A percentile compares a stretch with the other conserved stretches of the same genome.
Conservation (phyloP, 1,140 invertebrate genomes). For the Atopsyche davidsoni region DNA sequence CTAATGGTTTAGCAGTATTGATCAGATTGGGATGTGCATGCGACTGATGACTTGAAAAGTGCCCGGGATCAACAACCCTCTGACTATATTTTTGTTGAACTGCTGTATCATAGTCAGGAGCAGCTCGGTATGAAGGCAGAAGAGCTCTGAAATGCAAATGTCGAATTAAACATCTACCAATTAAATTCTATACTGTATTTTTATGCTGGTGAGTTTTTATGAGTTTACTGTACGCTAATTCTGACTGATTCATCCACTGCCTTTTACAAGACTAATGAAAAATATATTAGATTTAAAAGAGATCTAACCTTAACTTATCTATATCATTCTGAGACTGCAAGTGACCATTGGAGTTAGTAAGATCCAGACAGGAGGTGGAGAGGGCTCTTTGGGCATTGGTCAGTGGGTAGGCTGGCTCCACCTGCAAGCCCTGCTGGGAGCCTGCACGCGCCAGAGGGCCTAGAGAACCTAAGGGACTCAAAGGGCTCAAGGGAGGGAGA, state of each 20-base stretch:
- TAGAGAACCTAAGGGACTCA: no score
- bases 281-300: no score
- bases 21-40: constrained; percentile 34
- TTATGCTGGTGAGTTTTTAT: no score
- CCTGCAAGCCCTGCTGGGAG: constrained; percentile 28
- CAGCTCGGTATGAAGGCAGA: constrained; percentile 82
- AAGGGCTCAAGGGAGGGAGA: neutral
- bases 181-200: no score
- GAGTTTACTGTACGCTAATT: no score
- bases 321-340: constrained; percentile 31
- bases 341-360: constrained; percentile 46
- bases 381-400: constrained; percentile 51
- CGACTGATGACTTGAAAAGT: constrained; percentile 39
- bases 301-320: constrained; percentile 35
- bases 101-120: constrained; percentile 91
- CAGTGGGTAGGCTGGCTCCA: constrained; percentile 31
- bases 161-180: no score
- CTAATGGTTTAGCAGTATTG: constrained; percentile 36
- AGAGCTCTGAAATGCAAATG: constrained; percentile 51
- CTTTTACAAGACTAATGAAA: no score
- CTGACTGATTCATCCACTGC: no score
- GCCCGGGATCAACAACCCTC: constrained; percentile 37
- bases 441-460: constrained; percentile 11
- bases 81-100: constrained; percentile 72
- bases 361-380: constrained; percentile 64